phyloP scores from a whole-genome alignment of 2,888 invertebrate genomes.

The Aquatica leii region DNA sequence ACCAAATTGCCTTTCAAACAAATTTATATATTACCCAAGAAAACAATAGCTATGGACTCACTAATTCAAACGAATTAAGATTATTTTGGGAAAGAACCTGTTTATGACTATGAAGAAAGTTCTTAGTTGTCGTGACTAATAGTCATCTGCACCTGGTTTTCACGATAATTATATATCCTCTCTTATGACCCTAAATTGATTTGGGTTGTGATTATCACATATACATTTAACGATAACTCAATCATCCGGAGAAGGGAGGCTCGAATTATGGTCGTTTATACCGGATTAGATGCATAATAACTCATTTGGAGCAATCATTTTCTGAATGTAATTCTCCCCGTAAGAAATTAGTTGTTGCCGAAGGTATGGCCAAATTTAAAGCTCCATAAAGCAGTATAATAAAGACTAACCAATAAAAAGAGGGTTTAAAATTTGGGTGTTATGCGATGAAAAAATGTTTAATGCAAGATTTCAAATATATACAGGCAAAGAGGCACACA shows the following conservation, averaged over 20 bases:
- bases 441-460: background rate
- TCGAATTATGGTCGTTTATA: background rate
- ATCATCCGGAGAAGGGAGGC: background rate
- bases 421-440: background rate
- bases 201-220: background rate
- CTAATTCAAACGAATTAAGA: background rate
- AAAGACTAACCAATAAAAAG: background rate
- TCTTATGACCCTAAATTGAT: background rate
- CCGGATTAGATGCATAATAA: background rate
- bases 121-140: background rate
- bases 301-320: background rate
- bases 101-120: background rate
- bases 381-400: background rate
- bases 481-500: background rate
- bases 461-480: background rate
- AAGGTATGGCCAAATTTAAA: background rate
- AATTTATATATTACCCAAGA: background rate
- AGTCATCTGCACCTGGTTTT: background rate
- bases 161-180: background rate
- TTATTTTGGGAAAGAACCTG: background rate
- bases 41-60: background rate
- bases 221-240: background rate
- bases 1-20: background rate
- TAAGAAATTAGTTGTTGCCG: background rate
- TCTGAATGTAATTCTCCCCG: background rate